Evolutionary conservation across 2,888 invertebrate species (phyloP).

Genomic region (Acholoe squamosa): DNA sequence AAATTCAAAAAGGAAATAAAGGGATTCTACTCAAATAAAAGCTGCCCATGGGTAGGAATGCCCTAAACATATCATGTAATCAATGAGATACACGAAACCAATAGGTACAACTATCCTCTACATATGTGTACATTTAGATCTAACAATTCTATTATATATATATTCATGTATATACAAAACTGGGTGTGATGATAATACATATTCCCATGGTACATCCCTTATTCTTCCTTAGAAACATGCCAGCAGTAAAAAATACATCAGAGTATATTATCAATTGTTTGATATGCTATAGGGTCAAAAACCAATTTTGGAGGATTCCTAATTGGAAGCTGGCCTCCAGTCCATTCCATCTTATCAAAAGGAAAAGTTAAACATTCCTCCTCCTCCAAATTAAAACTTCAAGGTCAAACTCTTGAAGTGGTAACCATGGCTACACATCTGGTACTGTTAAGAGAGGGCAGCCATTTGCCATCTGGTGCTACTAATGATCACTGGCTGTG

Average conservation of each 20-base stretch:
- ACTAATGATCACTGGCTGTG: no score
- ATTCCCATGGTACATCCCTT: slow-evolving; percentile 15
- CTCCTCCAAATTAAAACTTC: background rate
- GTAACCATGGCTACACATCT: no score
- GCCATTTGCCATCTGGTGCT: no score
- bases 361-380: background rate
- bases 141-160: slow-evolving; percentile 26
- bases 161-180: slow-evolving; percentile 19
- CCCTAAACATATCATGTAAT: slow-evolving; percentile 7
- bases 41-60: background rate
- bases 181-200: background rate
- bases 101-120: background rate
- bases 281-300: slow-evolving; percentile 42
- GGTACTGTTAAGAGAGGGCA: no score
- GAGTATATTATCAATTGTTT: slow-evolving; percentile 37
- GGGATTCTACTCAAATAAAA: background rate
- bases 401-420: background rate
- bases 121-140: slow-evolving; percentile 32
- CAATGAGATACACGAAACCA: background rate
- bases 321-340: background rate
- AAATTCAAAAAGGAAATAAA: no score
- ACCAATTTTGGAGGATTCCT: background rate
- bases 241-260: slow-evolving; percentile 45
- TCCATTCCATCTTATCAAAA: background rate
- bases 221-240: slow-evolving; percentile 39